Percentiles rank a stretch among this genome's conserved stretches.
Evolutionary conservation across 2,113 vertebrate species (phyloP).

Genomic region (Leuciscus idus): DNA sequence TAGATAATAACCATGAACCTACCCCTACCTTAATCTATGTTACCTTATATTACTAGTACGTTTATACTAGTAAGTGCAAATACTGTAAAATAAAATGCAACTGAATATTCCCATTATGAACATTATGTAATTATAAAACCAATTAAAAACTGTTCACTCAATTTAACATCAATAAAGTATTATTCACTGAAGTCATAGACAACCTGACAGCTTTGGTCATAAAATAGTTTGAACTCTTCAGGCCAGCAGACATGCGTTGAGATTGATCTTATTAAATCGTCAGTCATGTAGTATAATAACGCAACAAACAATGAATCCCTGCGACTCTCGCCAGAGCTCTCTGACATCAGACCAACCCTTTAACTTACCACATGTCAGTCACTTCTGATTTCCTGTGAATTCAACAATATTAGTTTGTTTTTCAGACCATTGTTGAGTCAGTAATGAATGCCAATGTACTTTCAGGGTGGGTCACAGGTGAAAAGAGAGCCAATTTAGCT

Average conservation of each 20-base stretch:
- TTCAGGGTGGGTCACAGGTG: not conserved
- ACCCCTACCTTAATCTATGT: too few species aligned
- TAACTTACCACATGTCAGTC: not conserved
- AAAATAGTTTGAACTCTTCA: not conserved
- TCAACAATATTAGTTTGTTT: slow-evolving; percentile 12
- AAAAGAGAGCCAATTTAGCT: slow-evolving; percentile 1
- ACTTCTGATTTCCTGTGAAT: slow-evolving; percentile 20
- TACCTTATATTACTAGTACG: too few species aligned
- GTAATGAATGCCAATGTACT: slow-evolving; percentile 26
- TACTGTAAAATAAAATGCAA: too few species aligned
- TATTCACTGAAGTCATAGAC: not conserved
- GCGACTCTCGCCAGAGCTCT: not conserved
- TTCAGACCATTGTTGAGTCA: not conserved
- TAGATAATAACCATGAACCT: too few species aligned
- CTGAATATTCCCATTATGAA: not conserved
- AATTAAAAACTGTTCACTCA: not conserved
- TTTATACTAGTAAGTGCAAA: too few species aligned
- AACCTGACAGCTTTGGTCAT: not conserved
- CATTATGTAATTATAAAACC: not conserved
- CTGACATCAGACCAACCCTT: not conserved
- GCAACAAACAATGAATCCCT: not conserved
- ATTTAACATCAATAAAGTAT: not conserved
- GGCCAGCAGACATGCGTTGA: not conserved
- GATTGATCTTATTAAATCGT: not conserved
- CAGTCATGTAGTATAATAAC: not conserved